Evolutionary conservation across 1,140 invertebrate species (phyloP).

Genomic region (Philopotamus ludificatus): DNA sequence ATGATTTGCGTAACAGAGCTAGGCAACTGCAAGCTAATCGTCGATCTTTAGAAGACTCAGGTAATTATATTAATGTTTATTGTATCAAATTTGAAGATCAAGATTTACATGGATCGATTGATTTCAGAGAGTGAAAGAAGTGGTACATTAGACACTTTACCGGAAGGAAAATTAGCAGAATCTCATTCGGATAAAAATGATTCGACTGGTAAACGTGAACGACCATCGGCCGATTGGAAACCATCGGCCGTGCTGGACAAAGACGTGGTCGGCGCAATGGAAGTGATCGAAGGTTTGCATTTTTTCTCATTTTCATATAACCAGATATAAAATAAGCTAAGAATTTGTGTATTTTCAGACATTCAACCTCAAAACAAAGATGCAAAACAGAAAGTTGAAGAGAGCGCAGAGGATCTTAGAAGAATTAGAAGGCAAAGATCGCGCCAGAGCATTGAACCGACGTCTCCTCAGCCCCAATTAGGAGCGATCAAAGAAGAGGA

Average conservation of each 20-base stretch:
- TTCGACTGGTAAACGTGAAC: background rate
- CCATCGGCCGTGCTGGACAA: conserved; percentile 74
- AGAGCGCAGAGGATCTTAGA: conserved; percentile 55
- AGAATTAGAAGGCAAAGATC: conserved; percentile 54
- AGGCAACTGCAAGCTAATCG: conserved; percentile 66
- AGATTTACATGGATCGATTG: conserved; percentile 21
- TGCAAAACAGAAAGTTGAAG: conserved; percentile 69
- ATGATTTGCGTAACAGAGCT: conserved; percentile 63
- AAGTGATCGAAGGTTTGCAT: conserved; percentile 76
- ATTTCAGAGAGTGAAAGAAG: conserved; percentile 70
- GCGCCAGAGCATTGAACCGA: conserved; percentile 48
- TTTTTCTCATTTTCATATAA: background rate
- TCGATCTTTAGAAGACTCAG: conserved; percentile 78
- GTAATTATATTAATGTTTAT: conserved; percentile 48
- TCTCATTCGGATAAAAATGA: background rate
- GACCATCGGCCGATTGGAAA: conserved; percentile 66
- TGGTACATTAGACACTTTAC: conserved; percentile 66
- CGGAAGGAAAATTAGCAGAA: conserved; percentile 57
- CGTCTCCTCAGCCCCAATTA: conserved; percentile 45
- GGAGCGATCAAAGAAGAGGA: conserved; percentile 60
- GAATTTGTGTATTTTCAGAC: conserved; percentile 56
- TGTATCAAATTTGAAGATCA: background rate
- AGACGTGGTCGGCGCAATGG: conserved; percentile 80
- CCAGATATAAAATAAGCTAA: conserved; percentile 13
- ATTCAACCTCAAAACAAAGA: conserved; percentile 73